Base-by-base conservation (phyloP, 2,113 vertebrate species). In the Lepus europaeus region DNA sequence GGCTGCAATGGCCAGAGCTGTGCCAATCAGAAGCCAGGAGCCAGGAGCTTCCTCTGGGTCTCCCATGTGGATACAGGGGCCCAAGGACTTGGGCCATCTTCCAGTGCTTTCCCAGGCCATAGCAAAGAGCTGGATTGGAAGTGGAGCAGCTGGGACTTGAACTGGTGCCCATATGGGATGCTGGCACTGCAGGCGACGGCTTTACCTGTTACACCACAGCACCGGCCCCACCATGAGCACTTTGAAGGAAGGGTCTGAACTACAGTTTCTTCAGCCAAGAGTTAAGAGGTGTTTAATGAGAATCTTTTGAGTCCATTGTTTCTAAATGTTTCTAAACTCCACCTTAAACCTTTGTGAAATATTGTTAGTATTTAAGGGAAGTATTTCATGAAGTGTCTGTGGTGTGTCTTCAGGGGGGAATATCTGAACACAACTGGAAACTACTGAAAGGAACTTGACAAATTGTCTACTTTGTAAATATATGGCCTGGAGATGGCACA, bases 391-490 rank as follows among this genome's bases (percentile, higher is more conserved):
- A 9, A 59, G 27, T 73, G 31, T 95, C 85, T 87, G 63, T 78
- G 25, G 22, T 88, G 14, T 45, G 69, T 64, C 56, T 96, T 92
- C 59, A 73, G 27, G 61, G 61, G 33, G 14, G 39, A 73, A 56
- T 59, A 76, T 56, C 85, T 76, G 72, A 91, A 95, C 45, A 76
- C 45, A 70, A 51, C 33, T 76, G 64, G 56, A 53, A 90, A 25
- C 14, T 68, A 76, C 82, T 45, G 72, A 95, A 94, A 92, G 70
- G 29, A 89, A 94, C 59, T 49, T 45, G 51, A 96, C 86, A 92
- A 92, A 89, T 76, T 63, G n/a, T 84, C 72, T 95, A 33, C 25
- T 87, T 80, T 92, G 69, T 92, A 87, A 91, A 64, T 8, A 49
- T 85, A 77, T 77, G 84, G n/a, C 63, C 92, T 85, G 33, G 39